Evolutionary conservation across 2,888 invertebrate genomes (phyloP), one percentile per base, ranked within the genome.

Genomic region (Ichneumon xanthorius): DNA sequence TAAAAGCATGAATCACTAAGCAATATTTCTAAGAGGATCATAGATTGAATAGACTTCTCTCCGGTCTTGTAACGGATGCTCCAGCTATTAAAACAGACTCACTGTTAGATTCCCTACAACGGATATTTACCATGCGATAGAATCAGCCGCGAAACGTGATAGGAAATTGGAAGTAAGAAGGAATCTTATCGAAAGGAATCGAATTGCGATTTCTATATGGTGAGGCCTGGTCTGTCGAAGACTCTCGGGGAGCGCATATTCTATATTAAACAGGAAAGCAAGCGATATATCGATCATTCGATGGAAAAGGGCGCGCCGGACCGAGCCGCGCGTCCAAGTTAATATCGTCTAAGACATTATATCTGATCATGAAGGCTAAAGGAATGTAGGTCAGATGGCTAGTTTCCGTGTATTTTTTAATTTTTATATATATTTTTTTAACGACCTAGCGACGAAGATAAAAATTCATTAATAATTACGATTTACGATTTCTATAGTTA

Each of bases 41-140:
- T 30, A 55, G 45, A 67, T 63, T 50, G 50, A 14, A 22, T 37
- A 50, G 2, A 11, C 22, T 67, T 73, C 9, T 55, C 40, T 70
- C 19, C 14, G 45, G 4, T 55, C 26, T 76, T 76, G 2, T 55
- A 76, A 83, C 83, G 79, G 75, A 70, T 45, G 53, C 37, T 40
- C 40, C 53, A 53, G 19, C 7, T 19, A 22, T 26, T 33, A 11
- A 67, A 55, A 67, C 19, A 80, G 4, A 37, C 4, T 33, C 37
- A 33, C 77, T 37, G 37, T n/a, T 40, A 61, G 55, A 77, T 77
- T 53, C 40, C 11, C 67, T 16, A 40, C 53, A 22, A 22, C 22
- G 19, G 67, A 77, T 67, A 33, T 11, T 53, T 53, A 19, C 61
- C 33, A 4, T 19, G 50, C 48, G 76, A 16, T 26, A 76, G 65